Base-by-base conservation (phyloP, 2,113 vertebrate genomes). In the Centropus bengalensis region DNA sequence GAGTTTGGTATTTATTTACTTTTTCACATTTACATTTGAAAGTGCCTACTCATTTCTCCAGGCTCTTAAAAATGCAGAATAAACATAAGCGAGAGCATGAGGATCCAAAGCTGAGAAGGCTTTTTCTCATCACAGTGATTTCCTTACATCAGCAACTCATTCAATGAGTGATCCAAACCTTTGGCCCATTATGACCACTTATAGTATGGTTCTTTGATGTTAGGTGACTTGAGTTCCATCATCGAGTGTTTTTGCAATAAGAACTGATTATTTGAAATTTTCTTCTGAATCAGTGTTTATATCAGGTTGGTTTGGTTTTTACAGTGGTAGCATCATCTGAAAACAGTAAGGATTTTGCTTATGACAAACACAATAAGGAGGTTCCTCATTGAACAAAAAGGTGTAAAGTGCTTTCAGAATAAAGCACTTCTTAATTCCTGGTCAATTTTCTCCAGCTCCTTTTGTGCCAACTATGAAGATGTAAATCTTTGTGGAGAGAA, bases 11-110 rank as follows among this genome's bases (percentile, higher is more conserved):
- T 96, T 97, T 96, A 86, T 96, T 96, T 97, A 78, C 93, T 94
- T 96, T 93, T 69, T 20, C 73, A 66, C 73, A 96, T 96, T 96
- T 96, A 90, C 96, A 95, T 95, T 96, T 95, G 91, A 96, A 96
- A 95, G 90, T 95, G 93, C 90, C 71, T 90, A 1, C 76, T 89
- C 10, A 0, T 96, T 91, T 93, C 95, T 96, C 66, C 83, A 88
- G 96, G 95, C 93, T 14, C 76, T 93, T 60, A 40, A 83, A 83
- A 81, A 60, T 12, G 36, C 83, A 96, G 95, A 97, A 7, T 74
- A 96, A 94, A 97, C 91, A 88, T 8, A 64, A 96, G 82, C 2
- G 45, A 55, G 88, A 94, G 60, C 77, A 10, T 2, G 38, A 94
- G 80, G 85, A 88, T 55, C 73, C 60, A 44, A 14, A 92, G 74